A percentile compares a stretch with the other conserved stretches of the same genome.
Conservation (phyloP, 2,888 invertebrate species). For the Aleiodes leptofemur region DNA sequence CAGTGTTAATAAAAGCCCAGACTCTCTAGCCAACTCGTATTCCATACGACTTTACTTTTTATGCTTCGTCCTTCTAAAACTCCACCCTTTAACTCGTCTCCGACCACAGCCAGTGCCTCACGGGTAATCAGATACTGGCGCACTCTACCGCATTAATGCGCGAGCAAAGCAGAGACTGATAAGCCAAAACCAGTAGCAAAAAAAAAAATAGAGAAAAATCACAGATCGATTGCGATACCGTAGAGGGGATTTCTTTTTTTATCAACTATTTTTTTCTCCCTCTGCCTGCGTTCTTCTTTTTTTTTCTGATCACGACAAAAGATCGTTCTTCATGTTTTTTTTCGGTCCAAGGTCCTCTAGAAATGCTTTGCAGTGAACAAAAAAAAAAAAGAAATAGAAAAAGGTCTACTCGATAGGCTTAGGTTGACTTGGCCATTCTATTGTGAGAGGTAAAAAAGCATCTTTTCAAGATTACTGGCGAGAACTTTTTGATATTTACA, state of each 20-base stretch:
- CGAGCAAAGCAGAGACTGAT: slow-evolving; percentile 41
- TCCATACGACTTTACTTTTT: slow-evolving; percentile 4
- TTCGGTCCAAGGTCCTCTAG: slow-evolving; percentile 4
- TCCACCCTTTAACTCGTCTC: slow-evolving; percentile 39
- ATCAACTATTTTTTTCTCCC: slow-evolving; percentile 25
- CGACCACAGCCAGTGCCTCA: slow-evolving; percentile 42
- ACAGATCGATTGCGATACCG: slow-evolving; percentile 41
- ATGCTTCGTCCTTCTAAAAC: slow-evolving; percentile 29
- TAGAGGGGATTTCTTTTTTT: neutral
- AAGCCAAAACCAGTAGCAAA: slow-evolving; percentile 36
- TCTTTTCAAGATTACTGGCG: too few relatives aligned
- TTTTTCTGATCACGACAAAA: slow-evolving; percentile 22
- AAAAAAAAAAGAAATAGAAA: too few relatives aligned
- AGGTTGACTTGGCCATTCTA: slow-evolving; percentile 9
- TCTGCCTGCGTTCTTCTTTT: neutral
- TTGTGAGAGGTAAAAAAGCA: too few relatives aligned
- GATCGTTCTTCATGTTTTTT: slow-evolving; percentile 34
- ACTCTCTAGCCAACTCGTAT: slow-evolving; percentile 36
- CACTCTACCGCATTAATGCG: slow-evolving; percentile 55
- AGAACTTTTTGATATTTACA: too few relatives aligned
- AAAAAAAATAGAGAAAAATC: slow-evolving; percentile 33
- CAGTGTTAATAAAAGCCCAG: slow-evolving; percentile 37
- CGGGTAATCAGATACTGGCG: slow-evolving; percentile 56
- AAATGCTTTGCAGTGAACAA: neutral
- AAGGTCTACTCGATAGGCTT: slow-evolving; percentile 25